Base-by-base conservation (phyloP, 1,140 invertebrate species). In the Lepidurus apus region DNA sequence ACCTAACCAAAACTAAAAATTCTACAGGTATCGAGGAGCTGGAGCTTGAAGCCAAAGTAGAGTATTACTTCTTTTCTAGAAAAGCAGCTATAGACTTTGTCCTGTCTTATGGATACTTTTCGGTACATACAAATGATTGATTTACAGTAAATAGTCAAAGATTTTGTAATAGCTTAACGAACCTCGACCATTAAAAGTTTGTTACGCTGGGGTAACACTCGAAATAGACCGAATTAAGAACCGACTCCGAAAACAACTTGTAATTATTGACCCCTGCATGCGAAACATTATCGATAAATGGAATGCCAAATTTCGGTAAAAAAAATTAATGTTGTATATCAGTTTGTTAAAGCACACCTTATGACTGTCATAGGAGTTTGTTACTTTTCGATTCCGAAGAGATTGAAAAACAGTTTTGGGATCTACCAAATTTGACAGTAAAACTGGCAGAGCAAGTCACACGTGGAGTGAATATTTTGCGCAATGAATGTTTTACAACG, bases 201-300 rank as follows among this genome's bases (percentile, higher is more conserved):
- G 6, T 65, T 65, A 65, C 3, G 2, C 34, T 34, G 13, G 21
- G 6, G 7, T 7, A 65, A 9, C 17, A 65, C 53, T 65, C 53
- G 53, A 65, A 17, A 5, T 17, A 21, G 17, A 65, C 17, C 53
- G 53, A 65, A 17, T 65, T 7, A 65, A 17, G 21, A 65, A 17
- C 17, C 17, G 53, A 65, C 53, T 65, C 13, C 9, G 53, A 7
- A 65, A 65, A 17, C 21, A 7, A 17, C 53, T 65, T 13, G 13
- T 65, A 17, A 65, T 65, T 65, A 65, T 21, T n/a, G 53, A 65
- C 53, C 53, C 53, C 21, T 65, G 53, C 53, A 65, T 65, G 53
- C 17, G 53, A 65, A 21, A 13, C 21, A 65, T 65, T 21, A 1
- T 65, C 17, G 53, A 65, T 21, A 65, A 13, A 65, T 65, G 53